Percentiles rank a stretch among this genome's conserved stretches.
Conservation (phyloP, 2,797 vertebrate species). For the Nothura maculosa region DNA sequence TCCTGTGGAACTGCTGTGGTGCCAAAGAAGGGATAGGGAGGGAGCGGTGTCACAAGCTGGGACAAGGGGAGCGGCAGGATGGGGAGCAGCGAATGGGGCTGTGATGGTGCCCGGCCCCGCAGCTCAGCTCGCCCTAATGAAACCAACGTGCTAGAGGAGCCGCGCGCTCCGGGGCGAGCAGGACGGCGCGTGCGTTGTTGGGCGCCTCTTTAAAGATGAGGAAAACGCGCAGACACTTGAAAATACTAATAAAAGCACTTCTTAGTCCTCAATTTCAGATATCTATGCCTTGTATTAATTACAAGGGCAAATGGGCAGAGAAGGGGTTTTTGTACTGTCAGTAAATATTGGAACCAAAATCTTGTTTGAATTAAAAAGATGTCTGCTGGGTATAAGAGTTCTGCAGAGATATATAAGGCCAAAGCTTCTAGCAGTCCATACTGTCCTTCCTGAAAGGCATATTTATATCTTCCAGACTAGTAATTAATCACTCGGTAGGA, state of each 20-base stretch:
- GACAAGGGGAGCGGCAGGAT: accelerated
- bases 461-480: slow-evolving; percentile 90
- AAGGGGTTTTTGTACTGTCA: not conserved
- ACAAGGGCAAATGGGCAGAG: not conserved
- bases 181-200: not conserved
- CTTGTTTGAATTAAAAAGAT: slow-evolving; percentile 81
- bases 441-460: slow-evolving; percentile 83
- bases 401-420: slow-evolving; percentile 75
- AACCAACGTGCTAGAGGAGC: not conserved
- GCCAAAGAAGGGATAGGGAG: not conserved
- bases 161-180: not conserved
- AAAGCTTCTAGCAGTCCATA: slow-evolving; percentile 79
- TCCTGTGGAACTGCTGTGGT: not conserved
- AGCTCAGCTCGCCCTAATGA: not conserved
- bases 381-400: slow-evolving; percentile 79
- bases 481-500: slow-evolving; percentile 87
- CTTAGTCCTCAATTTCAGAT: not conserved
- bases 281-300: slow-evolving; percentile 29
- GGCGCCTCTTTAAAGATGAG: not conserved
- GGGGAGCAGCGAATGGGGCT: accelerated
- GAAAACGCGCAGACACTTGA: not conserved
- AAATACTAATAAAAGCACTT: not conserved
- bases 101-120: accelerated
- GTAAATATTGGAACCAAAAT: slow-evolving; percentile 47
- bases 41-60: not conserved